Conservation (phyloP, 2,888 invertebrate genomes). For the Alsophila aescularia region DNA sequence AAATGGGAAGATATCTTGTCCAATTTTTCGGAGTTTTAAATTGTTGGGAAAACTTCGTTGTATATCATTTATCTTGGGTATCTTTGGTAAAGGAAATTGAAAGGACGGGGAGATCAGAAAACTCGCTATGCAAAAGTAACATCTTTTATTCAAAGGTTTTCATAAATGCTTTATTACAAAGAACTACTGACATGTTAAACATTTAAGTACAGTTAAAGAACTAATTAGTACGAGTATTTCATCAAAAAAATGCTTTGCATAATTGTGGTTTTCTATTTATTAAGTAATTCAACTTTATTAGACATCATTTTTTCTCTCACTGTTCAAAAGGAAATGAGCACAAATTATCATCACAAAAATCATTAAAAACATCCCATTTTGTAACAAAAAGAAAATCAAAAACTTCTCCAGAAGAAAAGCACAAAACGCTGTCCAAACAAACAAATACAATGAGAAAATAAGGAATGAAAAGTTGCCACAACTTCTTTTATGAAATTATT, state of each 20-base stretch:
- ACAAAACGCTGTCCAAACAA: constrained; percentile 9
- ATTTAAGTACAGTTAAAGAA: no score
- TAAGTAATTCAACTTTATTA: no score
- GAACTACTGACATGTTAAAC: no score
- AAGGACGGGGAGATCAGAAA: no score
- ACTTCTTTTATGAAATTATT: constrained; percentile 22
- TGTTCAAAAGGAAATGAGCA: background rate
- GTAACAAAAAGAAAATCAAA: constrained; percentile 5
- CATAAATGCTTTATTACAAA: no score
- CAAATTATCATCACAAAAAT: background rate
- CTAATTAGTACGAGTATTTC: no score
- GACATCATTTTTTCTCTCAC: no score
- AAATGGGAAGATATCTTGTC: constrained; percentile 12
- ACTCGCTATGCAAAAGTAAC: no score
- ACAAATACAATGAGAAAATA: constrained; percentile 14
- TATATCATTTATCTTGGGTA: constrained; percentile 9
- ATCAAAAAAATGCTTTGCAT: no score
- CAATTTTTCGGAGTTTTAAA: constrained; percentile 12
- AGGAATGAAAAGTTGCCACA: constrained; percentile 22
- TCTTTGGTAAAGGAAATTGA: background rate
- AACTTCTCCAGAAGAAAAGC: background rate
- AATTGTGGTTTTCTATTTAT: no score
- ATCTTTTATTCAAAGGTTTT: no score
- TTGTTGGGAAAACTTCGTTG: constrained; percentile 17
- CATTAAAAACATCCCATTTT: background rate